phyloP scores from a whole-genome alignment of 2,797 vertebrate genomes.

The Liparis tanakae region DNA sequence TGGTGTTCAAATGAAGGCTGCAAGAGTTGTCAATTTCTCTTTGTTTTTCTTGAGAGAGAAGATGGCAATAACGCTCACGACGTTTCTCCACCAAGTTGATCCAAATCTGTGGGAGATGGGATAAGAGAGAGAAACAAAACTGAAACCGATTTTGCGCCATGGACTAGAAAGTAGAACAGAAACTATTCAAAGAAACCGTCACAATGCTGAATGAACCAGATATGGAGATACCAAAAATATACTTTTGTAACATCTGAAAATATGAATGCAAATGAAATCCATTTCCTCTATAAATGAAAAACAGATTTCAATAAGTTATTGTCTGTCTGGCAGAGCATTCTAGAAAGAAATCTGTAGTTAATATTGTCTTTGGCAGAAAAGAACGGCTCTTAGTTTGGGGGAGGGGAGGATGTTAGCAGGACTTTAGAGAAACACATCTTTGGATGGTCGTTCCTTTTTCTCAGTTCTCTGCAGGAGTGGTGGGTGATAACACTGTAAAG shows the following conservation, averaged over 20 bases:
- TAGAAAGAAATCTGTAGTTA: conserved; percentile 60
- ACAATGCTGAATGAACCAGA: not conserved
- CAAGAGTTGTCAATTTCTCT: conserved; percentile 12
- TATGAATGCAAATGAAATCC: conserved; percentile 47
- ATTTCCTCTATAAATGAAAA: conserved; percentile 73
- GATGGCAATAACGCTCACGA: conserved; percentile 60
- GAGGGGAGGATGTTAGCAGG: conserved; percentile 14
- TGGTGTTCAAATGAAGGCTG: conserved; percentile 19
- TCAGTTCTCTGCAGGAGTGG: conserved; percentile 22
- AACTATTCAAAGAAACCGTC: not conserved
- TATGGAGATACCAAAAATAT: conserved; percentile 15
- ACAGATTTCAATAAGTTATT: conserved; percentile 70
- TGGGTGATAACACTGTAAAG: conserved; percentile 11
- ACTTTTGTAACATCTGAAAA: conserved; percentile 31
- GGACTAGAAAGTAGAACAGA: not conserved
- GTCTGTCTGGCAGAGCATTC: conserved; percentile 53
- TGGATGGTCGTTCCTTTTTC: conserved; percentile 46
- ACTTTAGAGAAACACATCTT: conserved; percentile 34
- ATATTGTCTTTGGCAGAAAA: conserved; percentile 69
- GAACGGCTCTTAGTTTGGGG: conserved; percentile 38
- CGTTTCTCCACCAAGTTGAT: conserved; percentile 37
- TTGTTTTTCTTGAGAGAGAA: conserved; percentile 24
- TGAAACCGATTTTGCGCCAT: not conserved
- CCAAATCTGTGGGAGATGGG: conserved; percentile 47
- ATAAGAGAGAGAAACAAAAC: not conserved